phyloP scores from a whole-genome alignment of 2,113 vertebrate genomes.

The Pachyramphus minor region DNA sequence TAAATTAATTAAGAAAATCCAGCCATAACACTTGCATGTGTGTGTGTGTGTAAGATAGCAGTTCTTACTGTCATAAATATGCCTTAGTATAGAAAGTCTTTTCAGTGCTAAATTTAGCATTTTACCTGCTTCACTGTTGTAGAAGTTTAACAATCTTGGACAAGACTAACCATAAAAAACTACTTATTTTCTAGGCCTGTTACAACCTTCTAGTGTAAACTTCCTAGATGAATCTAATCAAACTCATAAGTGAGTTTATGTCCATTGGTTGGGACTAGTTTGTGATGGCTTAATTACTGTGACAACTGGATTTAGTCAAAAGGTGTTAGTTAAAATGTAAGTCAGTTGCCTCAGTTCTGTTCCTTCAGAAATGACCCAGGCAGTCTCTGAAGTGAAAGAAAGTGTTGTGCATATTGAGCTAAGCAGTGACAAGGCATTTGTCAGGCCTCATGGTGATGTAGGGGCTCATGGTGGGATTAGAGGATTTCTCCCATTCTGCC shows the following conservation, averaged over 20 bases:
- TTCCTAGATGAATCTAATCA: not conserved
- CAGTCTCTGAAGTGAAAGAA: not conserved
- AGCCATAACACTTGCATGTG: not conserved
- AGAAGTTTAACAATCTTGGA: not conserved
- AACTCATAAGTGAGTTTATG: fast-evolving
- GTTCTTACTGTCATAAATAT: not conserved
- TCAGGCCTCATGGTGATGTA: not conserved
- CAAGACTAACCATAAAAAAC: not conserved
- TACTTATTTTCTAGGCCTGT: not conserved
- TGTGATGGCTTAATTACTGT: not conserved
- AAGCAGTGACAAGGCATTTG: not conserved
- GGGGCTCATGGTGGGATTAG: not conserved
- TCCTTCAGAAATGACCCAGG: not conserved
- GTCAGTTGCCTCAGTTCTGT: not conserved
- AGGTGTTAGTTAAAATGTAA: not conserved
- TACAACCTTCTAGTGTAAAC: not conserved
- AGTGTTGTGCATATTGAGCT: not conserved
- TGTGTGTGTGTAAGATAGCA: not conserved
- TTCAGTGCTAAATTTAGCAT: not conserved
- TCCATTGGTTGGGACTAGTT: not conserved
- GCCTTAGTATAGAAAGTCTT: not conserved
- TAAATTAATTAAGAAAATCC: not conserved
- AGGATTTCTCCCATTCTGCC: not conserved
- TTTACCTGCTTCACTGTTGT: not conserved
- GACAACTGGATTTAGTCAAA: not conserved